Evolutionary conservation across 2,113 vertebrate species (phyloP).

Genomic region (Lucifuga dentata): DNA sequence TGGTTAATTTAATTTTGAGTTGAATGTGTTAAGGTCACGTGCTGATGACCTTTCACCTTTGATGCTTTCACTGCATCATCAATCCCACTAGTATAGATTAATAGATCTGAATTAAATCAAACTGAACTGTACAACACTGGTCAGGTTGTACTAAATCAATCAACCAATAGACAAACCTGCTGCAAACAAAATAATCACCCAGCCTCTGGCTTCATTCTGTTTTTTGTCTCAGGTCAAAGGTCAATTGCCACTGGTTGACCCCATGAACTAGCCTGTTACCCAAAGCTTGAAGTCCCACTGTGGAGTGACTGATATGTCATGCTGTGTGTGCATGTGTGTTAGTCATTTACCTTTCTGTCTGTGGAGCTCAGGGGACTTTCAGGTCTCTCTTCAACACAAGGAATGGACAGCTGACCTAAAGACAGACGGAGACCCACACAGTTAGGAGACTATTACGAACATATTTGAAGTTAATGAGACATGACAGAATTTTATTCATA

Average conservation of each 20-base stretch:
- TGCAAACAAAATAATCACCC: constrained; percentile 32
- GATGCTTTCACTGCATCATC: too few species aligned
- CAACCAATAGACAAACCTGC: not conserved
- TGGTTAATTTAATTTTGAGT: too few species aligned
- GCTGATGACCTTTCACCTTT: too few species aligned
- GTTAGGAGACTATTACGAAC: not conserved
- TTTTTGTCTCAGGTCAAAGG: constrained; percentile 57
- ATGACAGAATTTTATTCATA: constrained; percentile 5
- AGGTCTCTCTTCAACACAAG: constrained; percentile 48
- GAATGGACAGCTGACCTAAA: constrained; percentile 70
- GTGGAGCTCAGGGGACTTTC: constrained; percentile 52
- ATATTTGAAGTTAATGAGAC: constrained; percentile 8
- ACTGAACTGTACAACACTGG: not conserved
- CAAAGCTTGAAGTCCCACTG: constrained; percentile 23
- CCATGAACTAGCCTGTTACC: constrained; percentile 46
- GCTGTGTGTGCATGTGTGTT: constrained; percentile 9
- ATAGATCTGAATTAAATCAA: not conserved
- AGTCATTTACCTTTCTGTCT: constrained; percentile 66
- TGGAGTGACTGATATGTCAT: constrained; percentile 12
- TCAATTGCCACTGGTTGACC: constrained; percentile 58
- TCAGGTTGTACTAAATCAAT: not conserved
- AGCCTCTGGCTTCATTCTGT: constrained; percentile 38
- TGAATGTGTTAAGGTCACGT: too few species aligned
- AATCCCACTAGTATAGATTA: too few species aligned
- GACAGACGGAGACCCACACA: constrained; percentile 32